Percentiles rank a stretch among this genome's conserved stretches.
These are phyloP conservation scores for Dysdera silvatica DNA, from an alignment of 1,140 invertebrate genomes.

Conservation along the genomic window DNA sequence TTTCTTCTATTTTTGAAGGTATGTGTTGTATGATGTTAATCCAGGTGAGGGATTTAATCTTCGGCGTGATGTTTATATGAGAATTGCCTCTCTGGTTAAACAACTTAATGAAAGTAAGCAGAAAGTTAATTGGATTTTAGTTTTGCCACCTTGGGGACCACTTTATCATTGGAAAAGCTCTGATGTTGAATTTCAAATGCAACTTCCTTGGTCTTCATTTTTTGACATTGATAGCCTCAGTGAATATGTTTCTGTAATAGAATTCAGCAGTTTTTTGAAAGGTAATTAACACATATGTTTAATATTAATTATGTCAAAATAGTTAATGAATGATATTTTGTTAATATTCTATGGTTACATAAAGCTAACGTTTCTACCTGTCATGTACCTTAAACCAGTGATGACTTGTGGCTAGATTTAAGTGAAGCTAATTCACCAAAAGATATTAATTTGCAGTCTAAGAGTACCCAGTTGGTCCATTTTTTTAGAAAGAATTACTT, in stretches of 20 bases:
- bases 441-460: too few relatives aligned
- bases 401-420: too few relatives aligned
- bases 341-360: too few relatives aligned
- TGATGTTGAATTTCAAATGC: conserved; percentile 47
- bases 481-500: too few relatives aligned
- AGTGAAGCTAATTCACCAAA: too few relatives aligned
- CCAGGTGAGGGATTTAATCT: conserved; percentile 94
- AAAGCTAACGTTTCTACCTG: too few relatives aligned
- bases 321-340: background rate
- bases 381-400: too few relatives aligned
- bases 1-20: conserved; percentile 44
- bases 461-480: too few relatives aligned
- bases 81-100: conserved; percentile 72
- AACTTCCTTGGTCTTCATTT: conserved; percentile 68
- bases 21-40: conserved; percentile 87
- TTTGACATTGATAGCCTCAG: conserved; percentile 76
- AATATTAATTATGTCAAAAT: background rate
- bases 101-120: conserved; percentile 55
- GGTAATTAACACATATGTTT: conserved; percentile 7
- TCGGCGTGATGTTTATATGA: conserved; percentile 86
- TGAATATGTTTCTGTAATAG: conserved; percentile 73
- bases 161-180: conserved; percentile 80
- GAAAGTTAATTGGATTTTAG: conserved; percentile 51
- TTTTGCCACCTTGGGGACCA: conserved; percentile 79
- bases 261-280: conserved; percentile 70